Base-by-base conservation (phyloP, 2,113 vertebrate genomes). In the Salvelinus alpinus region DNA sequence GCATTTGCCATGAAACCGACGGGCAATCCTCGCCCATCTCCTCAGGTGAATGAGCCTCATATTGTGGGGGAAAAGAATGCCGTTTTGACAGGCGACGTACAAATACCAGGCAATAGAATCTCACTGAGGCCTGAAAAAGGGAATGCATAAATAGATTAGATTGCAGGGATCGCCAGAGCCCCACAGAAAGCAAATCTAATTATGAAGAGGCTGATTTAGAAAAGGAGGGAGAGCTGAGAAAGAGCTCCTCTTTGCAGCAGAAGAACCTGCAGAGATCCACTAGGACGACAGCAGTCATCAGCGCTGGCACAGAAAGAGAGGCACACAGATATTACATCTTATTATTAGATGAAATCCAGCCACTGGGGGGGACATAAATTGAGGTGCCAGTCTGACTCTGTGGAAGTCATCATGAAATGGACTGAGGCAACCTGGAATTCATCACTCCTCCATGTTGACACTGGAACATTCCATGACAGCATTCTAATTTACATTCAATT, bases 131-230 rank as follows among this genome's bases (percentile, higher is more conserved):
- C 84, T 91, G 91, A 91, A 91, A 90, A 86, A 88, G 82, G 79
- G 86, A 92, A 91, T 88, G 92, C 85, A 90, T 91, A 91, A 92
- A 91, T 91, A 93, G 92, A 92, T 93, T 92, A 92, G 88, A 92
- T 88, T 87, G 91, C 92, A 90, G 84, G 86, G 51, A 54, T 14
- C 84, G 87, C 89, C 79, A 83, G 84, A 73, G 84, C 87, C 87
- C 87, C 88, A 91, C 85, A 87, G 83, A 92, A 89, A 92, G 88
- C 88, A 92, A 92, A 93, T 93, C 89, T 92, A 92, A 93, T 92
- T 93, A 91, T 84, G 88, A 91, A 79, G 83, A 79, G 78, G 81
- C 82, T 87, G 90, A 82, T 91, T 90, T 80, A 80, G 85, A 87
- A 86, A 86, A 68, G 71, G 78, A 78, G 81, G 80, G 84, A 84